A percentile compares a stretch with the other conserved stretches of the same genome.
Conservation (phyloP, 2,888 invertebrate genomes). For the Lasioglossum lativentre region DNA sequence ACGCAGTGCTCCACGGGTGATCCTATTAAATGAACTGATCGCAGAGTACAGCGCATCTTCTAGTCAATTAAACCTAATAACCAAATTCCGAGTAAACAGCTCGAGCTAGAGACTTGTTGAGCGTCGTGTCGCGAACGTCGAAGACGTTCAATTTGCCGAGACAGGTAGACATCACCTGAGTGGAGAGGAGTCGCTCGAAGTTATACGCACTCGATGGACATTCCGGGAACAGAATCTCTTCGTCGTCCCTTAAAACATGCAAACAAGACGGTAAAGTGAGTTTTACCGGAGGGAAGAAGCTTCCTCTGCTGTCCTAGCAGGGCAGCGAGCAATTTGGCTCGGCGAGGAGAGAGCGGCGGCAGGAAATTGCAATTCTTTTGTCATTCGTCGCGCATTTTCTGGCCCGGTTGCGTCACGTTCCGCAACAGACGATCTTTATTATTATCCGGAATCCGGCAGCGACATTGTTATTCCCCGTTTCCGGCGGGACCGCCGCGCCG, state of each 20-base stretch:
- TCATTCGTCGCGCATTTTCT: constrained; percentile 17
- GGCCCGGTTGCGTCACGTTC: not conserved
- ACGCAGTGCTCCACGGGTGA: too few relatives aligned
- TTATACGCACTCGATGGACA: not conserved
- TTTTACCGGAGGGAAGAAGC: not conserved
- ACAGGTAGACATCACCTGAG: not conserved
- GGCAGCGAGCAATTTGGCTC: not conserved
- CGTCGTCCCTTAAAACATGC: not conserved
- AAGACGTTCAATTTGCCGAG: not conserved
- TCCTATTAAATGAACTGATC: not conserved
- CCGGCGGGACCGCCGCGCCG: not conserved
- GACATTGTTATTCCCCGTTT: constrained; percentile 33
- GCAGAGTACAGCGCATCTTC: not conserved
- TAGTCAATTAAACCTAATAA: not conserved
- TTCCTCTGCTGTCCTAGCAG: not conserved
- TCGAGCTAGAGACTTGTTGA: not conserved
- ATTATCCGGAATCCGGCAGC: constrained; percentile 26
- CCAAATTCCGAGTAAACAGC: not conserved
- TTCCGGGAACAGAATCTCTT: not conserved
- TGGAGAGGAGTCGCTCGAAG: not conserved
- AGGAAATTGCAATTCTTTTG: constrained; percentile 15
- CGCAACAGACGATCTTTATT: constrained; percentile 22
- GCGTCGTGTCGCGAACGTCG: not conserved
- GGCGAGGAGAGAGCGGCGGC: not conserved
- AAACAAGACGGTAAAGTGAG: not conserved